Conservation (phyloP, 2,888 invertebrate genomes). For the Malthinus flaveolus region DNA sequence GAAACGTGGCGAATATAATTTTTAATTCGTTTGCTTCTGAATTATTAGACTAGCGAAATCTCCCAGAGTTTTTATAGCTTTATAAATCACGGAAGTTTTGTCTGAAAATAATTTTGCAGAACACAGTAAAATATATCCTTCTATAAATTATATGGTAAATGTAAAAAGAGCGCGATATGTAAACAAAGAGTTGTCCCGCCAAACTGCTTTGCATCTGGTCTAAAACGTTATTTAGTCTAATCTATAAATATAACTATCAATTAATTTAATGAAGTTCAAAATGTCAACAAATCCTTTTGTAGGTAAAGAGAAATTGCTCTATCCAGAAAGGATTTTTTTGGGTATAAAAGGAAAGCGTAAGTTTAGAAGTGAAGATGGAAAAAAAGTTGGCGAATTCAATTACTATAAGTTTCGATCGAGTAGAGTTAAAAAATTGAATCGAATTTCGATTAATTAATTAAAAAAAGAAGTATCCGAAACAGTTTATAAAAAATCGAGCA, state of each 20-base stretch:
- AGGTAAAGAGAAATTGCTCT: neutral
- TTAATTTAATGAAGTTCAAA: constrained; percentile 51
- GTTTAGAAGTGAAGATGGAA: no score
- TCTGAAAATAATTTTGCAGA: constrained; percentile 10
- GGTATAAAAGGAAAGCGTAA: no score
- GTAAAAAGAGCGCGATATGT: constrained; percentile 17
- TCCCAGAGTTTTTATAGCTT: no score
- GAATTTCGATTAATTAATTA: neutral
- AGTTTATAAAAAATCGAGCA: constrained; percentile 39
- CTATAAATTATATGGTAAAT: constrained; percentile 21
- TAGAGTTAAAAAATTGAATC: no score
- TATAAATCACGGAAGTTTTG: constrained; percentile 14
- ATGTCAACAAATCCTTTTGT: constrained; percentile 44
- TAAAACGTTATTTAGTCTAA: constrained; percentile 49
- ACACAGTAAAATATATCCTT: constrained; percentile 13
- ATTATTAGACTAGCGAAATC: no score
- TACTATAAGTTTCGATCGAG: no score
- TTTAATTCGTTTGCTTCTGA: no score
- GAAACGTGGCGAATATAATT: no score
- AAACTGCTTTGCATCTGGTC: constrained; percentile 29
- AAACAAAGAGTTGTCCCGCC: constrained; percentile 26
- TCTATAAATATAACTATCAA: constrained; percentile 52
- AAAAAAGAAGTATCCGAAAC: constrained; percentile 8
- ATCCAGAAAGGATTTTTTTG: no score
- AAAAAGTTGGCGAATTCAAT: no score